Percentiles rank a stretch among this genome's conserved stretches.
Conservation (phyloP, 2,888 invertebrate genomes). For the Cataglyphis cursor region DNA sequence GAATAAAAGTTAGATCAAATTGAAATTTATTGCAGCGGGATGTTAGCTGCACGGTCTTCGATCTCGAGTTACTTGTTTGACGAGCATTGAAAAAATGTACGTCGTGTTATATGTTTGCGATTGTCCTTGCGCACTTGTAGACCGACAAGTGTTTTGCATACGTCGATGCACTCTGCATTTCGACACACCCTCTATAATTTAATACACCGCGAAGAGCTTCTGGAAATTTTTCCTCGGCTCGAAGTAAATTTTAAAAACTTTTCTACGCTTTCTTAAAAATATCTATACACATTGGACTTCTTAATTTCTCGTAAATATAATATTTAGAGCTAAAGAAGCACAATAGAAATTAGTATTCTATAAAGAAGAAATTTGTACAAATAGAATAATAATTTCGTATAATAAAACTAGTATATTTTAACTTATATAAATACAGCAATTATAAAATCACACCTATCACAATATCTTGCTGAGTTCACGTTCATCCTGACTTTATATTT, state of each 20-base stretch:
- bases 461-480: background rate
- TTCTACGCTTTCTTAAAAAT: background rate
- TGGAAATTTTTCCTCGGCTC: constrained; percentile 23
- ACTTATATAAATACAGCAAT: background rate
- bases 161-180: constrained; percentile 21
- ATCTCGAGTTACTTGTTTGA: constrained; percentile 68
- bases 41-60: constrained; percentile 50
- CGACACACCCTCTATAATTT: constrained; percentile 66
- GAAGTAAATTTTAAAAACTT: background rate
- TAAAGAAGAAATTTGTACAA: background rate
- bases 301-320: background rate
- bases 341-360: background rate
- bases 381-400: background rate
- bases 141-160: constrained; percentile 49
- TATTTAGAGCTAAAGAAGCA: background rate
- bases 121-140: constrained; percentile 12
- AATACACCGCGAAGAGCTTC: background rate
- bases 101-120: constrained; percentile 39
- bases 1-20: constrained; percentile 52
- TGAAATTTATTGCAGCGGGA: constrained; percentile 65
- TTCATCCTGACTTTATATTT: constrained; percentile 1
- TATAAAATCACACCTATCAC: constrained; percentile 23
- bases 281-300: background rate
- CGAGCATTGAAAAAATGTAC: constrained; percentile 60
- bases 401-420: background rate